phyloP scores from a whole-genome alignment of 2,113 vertebrate species.

The Gila orcuttii region DNA sequence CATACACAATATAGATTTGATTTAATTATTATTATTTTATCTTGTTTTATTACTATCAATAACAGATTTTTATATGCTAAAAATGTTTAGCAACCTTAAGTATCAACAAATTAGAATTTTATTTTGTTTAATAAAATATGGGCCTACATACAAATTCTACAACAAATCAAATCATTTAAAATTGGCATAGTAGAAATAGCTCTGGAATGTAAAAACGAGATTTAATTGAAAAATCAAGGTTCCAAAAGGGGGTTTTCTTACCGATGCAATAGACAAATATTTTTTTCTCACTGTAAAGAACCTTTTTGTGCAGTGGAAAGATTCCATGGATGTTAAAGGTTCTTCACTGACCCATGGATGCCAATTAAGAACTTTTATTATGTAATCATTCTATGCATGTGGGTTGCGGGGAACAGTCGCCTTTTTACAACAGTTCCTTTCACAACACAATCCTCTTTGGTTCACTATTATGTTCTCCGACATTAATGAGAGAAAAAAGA shows the following conservation, averaged over 20 bases:
- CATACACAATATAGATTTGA: neutral
- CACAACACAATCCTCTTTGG: constrained; percentile 90
- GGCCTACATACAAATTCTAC: neutral
- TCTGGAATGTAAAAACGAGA: neutral
- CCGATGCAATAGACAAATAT: too few species aligned
- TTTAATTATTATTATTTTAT: neutral
- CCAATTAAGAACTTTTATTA: neutral
- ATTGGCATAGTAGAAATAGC: neutral
- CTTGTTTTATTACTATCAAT: too few species aligned
- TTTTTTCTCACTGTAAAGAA: too few species aligned
- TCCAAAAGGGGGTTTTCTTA: too few species aligned
- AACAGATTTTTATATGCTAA: neutral
- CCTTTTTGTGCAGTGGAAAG: too few species aligned
- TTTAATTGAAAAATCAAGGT: neutral
- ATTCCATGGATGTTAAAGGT: too few species aligned
- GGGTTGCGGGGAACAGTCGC: constrained; percentile 36
- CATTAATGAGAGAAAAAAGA: constrained; percentile 95
- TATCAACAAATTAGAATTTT: neutral
- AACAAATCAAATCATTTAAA: neutral
- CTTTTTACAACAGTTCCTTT: constrained; percentile 86
- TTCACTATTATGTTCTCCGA: constrained; percentile 92
- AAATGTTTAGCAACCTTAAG: neutral
- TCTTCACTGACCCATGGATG: too few species aligned
- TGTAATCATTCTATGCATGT: neutral
- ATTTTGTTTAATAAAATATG: neutral